Evolutionary conservation across 2,113 vertebrate species (phyloP).

Genomic region (Apteryx owenii): DNA sequence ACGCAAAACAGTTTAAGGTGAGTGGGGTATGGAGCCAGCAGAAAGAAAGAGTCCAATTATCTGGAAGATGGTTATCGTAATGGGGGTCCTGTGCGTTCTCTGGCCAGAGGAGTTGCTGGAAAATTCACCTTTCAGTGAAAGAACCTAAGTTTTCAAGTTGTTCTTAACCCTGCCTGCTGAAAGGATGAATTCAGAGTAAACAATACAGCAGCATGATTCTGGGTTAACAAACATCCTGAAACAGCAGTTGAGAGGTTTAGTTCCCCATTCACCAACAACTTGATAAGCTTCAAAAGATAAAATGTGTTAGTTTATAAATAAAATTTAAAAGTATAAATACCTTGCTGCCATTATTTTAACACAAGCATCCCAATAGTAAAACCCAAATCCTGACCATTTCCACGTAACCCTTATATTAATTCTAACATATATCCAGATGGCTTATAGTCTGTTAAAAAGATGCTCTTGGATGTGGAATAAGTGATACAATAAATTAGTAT

Average conservation of each 20-base stretch:
- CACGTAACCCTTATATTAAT: neutral
- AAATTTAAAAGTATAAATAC: neutral
- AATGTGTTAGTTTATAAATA: neutral
- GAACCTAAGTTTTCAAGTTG: neutral
- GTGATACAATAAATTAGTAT: neutral
- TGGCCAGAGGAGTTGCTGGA: neutral
- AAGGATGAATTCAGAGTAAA: neutral
- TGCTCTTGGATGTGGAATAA: neutral
- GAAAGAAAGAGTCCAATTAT: neutral
- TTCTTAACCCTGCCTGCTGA: neutral
- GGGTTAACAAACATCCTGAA: neutral
- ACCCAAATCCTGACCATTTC: neutral
- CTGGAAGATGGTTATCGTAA: neutral
- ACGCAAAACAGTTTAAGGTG: neutral
- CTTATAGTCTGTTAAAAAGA: neutral
- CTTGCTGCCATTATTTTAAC: neutral
- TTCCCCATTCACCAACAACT: neutral
- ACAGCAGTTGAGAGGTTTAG: neutral
- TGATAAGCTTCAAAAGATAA: neutral
- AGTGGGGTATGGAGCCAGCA: neutral
- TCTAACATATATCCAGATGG: neutral
- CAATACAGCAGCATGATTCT: neutral
- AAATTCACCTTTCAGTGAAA: neutral
- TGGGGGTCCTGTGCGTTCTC: rapidly evolving
- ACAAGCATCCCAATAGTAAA: neutral